Evolutionary conservation across 2,888 invertebrate genomes (phyloP).

Genomic region (Ditylenchus weischeri): DNA sequence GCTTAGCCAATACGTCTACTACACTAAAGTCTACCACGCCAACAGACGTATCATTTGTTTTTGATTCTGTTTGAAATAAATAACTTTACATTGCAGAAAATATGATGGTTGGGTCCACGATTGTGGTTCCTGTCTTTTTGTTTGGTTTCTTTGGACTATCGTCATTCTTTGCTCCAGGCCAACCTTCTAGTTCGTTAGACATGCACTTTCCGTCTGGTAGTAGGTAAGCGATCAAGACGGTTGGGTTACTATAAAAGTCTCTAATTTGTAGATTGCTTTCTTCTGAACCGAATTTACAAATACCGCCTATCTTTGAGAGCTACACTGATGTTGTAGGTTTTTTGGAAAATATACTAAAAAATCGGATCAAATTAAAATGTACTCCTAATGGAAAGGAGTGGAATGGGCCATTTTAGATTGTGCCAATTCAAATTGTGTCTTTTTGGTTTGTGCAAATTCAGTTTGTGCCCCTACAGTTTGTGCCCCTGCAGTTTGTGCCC

Average conservation of each 20-base stretch:
- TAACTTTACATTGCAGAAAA: background rate
- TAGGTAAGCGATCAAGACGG: slow-evolving; percentile 4
- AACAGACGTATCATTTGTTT: slow-evolving; percentile 30
- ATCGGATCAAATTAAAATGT: too few species aligned
- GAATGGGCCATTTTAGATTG: too few species aligned
- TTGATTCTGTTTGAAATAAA: too few species aligned
- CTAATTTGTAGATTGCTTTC: slow-evolving; percentile 20
- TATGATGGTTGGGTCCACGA: slow-evolving; percentile 25
- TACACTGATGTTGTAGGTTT: slow-evolving; percentile 47
- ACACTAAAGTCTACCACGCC: slow-evolving; percentile 39
- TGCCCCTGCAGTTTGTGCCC: too few species aligned
- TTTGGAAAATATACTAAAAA: background rate
- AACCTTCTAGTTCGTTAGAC: background rate
- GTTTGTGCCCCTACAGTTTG: too few species aligned
- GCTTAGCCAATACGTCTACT: slow-evolving; percentile 54
- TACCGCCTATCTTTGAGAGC: slow-evolving; percentile 54
- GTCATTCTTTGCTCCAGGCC: slow-evolving; percentile 15
- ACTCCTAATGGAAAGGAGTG: background rate
- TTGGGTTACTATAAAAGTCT: background rate
- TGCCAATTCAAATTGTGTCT: too few species aligned
- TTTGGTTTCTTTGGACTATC: slow-evolving; percentile 31
- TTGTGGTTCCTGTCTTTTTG: slow-evolving; percentile 35
- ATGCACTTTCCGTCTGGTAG: background rate
- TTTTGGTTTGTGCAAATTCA: too few species aligned
- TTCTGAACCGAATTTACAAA: slow-evolving; percentile 20